A percentile compares a stretch with the other conserved stretches of the same genome.
phyloP scores from a whole-genome alignment of 2,888 invertebrate genomes.

The Torymus aiolomorphi region DNA sequence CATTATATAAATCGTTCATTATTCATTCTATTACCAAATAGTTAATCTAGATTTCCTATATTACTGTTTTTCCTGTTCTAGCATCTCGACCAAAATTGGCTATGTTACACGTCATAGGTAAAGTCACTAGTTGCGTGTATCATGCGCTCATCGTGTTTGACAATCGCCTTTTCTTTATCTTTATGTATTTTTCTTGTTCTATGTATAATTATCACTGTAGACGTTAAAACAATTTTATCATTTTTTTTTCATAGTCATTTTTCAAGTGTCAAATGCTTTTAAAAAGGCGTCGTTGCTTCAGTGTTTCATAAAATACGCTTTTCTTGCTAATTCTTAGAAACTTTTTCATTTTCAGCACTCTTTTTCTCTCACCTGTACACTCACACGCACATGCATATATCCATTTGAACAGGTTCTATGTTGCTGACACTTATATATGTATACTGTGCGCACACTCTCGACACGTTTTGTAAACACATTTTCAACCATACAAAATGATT shows the following conservation, averaged over 20 bases:
- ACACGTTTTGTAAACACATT: too few species aligned
- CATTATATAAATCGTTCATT: too few species aligned
- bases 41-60: background rate
- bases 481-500: too few species aligned
- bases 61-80: slow-evolving; percentile 73
- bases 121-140: slow-evolving; percentile 69
- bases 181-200: slow-evolving; percentile 17
- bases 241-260: slow-evolving; percentile 54
- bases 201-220: slow-evolving; percentile 48
- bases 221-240: slow-evolving; percentile 9
- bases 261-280: slow-evolving; percentile 33
- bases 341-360: background rate
- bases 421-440: background rate
- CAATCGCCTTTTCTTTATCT: slow-evolving; percentile 56
- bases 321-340: slow-evolving; percentile 40
- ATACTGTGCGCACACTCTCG: background rate
- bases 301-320: slow-evolving; percentile 44
- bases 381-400: slow-evolving; percentile 7
- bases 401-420: background rate
- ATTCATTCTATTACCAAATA: too few species aligned
- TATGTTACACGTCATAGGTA: slow-evolving; percentile 75
- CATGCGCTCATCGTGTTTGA: slow-evolving; percentile 60
- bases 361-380: slow-evolving; percentile 12
- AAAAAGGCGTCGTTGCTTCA: slow-evolving; percentile 39
- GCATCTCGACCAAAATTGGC: slow-evolving; percentile 74